Evolutionary conservation across 2,113 vertebrate species (phyloP).

Genomic region (Etheostoma cragini): DNA sequence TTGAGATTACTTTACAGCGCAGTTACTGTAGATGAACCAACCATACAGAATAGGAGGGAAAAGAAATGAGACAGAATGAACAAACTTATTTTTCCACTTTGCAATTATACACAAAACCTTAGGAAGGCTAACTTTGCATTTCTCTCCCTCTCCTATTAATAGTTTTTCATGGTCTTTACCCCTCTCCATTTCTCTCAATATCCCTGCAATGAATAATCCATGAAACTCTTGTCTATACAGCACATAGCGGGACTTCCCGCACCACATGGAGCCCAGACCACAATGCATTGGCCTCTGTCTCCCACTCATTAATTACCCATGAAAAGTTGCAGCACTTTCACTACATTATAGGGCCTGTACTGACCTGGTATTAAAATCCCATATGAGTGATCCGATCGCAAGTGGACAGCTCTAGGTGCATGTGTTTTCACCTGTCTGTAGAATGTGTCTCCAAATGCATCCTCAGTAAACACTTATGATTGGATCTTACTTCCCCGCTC

Average conservation of each 20-base stretch:
- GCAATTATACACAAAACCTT: slow-evolving; percentile 58
- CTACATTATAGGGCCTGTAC: not conserved
- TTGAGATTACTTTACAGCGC: slow-evolving; percentile 64
- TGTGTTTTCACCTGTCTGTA: no score
- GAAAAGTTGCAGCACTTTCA: slow-evolving; percentile 55
- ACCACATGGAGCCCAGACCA: slow-evolving; percentile 28
- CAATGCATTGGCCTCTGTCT: slow-evolving; percentile 26
- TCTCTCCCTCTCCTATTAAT: slow-evolving; percentile 1
- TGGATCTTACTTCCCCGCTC: no score
- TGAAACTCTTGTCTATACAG: slow-evolving; percentile 49
- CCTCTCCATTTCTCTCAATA: slow-evolving; percentile 14
- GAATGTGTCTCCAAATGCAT: no score
- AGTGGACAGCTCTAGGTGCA: no score
- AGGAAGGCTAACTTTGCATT: slow-evolving; percentile 47
- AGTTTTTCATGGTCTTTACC: slow-evolving; percentile 12
- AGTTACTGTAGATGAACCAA: slow-evolving; percentile 20
- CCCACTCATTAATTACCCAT: slow-evolving; percentile 65
- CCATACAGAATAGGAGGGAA: not conserved
- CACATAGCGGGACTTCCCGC: slow-evolving; percentile 33
- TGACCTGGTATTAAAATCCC: no score
- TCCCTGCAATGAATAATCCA: slow-evolving; percentile 57
- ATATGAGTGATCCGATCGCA: no score
- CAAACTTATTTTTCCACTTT: slow-evolving; percentile 26
- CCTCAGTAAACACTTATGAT: no score
- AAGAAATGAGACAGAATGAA: not conserved